Base-by-base conservation (phyloP, 92 coral and sea anemone genomes). In the Micromussa lordhowensis region DNA sequence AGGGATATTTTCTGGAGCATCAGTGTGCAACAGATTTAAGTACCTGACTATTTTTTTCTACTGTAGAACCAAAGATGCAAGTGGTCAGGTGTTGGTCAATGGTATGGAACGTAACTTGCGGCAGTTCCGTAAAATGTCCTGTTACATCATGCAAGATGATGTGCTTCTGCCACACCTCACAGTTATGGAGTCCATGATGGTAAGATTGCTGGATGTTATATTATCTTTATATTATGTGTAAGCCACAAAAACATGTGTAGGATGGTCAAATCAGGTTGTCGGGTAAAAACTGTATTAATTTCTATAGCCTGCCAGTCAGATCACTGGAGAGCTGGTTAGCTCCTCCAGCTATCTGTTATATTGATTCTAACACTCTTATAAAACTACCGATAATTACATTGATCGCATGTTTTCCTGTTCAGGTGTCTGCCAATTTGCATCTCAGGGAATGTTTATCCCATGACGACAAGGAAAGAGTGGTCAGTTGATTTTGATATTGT, bases 71-170 rank as follows among this genome's bases (percentile, higher is more conserved):
- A 93, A 92, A 88, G 93, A 86, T 55, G 95, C 99, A 14, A 94
- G 86, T 21, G 99, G 99, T 38, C 71, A 90, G n/a, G 92, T 98
- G 12, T 80, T 92, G 75, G 96, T 98, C 57, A 98, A 98, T 92
- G 99, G 99, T 9, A 86, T 83, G 66, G 98, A 95, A 73, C 92
- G 99, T 19, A 95, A 94, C 89, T 91, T 95, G 88, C 94, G 96
- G 63, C 96, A 98, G 94, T 98, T 98, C 85, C 96, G 99, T 57
- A 98, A 96, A 86, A 92, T 98, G 96, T 98, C 99, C 26, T 98
- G 99, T 82, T 98, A 96, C 87, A 98, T 98, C 90, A 98, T 98
- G 99, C 99, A 98, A 86, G 99, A 98, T 83, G 99, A 98, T 64
- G 94, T 98, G 12, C 89, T 98, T 4, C 79, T 98, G 68, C 99